Percentiles rank a stretch among this genome's conserved stretches.
Evolutionary conservation across 2,888 invertebrate genomes (phyloP).

Genomic region (Candidula unifasciata): DNA sequence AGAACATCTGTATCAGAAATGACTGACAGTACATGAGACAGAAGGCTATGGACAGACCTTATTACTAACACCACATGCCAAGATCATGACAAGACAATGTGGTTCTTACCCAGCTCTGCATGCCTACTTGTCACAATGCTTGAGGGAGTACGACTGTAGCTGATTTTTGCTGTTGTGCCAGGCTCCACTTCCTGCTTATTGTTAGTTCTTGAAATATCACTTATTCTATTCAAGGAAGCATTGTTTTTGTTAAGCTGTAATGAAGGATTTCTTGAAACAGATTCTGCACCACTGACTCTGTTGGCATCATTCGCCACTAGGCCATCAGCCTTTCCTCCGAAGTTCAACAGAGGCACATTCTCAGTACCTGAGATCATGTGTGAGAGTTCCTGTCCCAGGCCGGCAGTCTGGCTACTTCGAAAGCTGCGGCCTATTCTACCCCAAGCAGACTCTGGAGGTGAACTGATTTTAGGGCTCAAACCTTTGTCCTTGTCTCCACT

Average conservation of each 20-base stretch:
- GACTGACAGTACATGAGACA: too few species aligned
- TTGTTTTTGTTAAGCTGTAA: neutral
- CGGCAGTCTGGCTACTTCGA: constrained; percentile 7
- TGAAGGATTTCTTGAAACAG: neutral
- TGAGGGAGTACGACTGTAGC: neutral
- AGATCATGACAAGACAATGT: too few species aligned
- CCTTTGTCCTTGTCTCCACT: constrained; percentile 37
- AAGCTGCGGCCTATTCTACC: constrained; percentile 39
- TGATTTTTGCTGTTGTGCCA: neutral
- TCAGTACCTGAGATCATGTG: neutral
- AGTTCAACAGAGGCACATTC: constrained; percentile 15
- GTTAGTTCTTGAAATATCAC: neutral
- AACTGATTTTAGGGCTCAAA: neutral
- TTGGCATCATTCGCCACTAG: neutral
- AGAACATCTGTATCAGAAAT: too few species aligned
- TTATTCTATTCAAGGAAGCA: neutral
- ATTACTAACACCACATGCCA: too few species aligned
- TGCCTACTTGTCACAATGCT: neutral
- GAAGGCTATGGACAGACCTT: too few species aligned
- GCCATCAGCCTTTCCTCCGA: neutral
- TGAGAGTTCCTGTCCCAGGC: constrained; percentile 17
- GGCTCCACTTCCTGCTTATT: neutral
- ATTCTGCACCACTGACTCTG: neutral
- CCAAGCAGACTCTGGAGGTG: constrained; percentile 39
- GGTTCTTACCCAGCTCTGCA: neutral